phyloP scores from a whole-genome alignment of 1,140 invertebrate genomes.

The Bombyx mandarina region DNA sequence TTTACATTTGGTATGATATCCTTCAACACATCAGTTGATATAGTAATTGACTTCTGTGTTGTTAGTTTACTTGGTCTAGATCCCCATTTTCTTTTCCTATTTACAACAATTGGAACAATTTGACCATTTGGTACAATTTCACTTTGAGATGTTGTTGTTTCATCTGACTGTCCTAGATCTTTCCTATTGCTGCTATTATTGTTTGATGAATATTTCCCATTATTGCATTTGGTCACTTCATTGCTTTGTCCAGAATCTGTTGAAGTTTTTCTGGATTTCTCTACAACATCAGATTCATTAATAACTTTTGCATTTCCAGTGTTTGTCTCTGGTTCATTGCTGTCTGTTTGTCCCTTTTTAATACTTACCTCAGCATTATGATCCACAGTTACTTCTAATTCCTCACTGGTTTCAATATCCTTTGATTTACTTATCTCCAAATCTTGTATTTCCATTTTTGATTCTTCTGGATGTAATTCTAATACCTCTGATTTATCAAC shows the following conservation, averaged over 20 bases:
- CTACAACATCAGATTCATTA: constrained; percentile 64
- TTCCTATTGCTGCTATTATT: constrained; percentile 13
- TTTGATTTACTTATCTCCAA: constrained; percentile 28
- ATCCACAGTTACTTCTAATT: constrained; percentile 18
- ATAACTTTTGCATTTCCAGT: constrained; percentile 31
- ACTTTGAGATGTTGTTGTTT: constrained; percentile 19
- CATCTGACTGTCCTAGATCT: constrained; percentile 20
- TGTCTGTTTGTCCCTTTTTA: constrained; percentile 39
- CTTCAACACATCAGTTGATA: constrained; percentile 73
- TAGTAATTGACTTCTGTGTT: constrained; percentile 69
- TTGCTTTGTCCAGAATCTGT: constrained; percentile 12
- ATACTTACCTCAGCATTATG: constrained; percentile 50
- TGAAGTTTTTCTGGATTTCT: constrained; percentile 24
- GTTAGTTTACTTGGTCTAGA: constrained; percentile 50
- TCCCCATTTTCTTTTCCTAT: constrained; percentile 63
- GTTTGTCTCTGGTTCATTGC: constrained; percentile 27
- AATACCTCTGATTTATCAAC: constrained; percentile 52
- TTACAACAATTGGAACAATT: constrained; percentile 29
- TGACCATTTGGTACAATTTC: constrained; percentile 36
- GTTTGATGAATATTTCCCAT: constrained; percentile 8
- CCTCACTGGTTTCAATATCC: constrained; percentile 20
- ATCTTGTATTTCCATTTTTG: constrained; percentile 44
- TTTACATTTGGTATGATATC: constrained; percentile 73
- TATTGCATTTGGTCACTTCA: constrained; percentile 13
- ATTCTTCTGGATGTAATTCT: constrained; percentile 56